Evolutionary conservation across 2,797 vertebrate genomes (phyloP).

Genomic region (Parambassis ranga): DNA sequence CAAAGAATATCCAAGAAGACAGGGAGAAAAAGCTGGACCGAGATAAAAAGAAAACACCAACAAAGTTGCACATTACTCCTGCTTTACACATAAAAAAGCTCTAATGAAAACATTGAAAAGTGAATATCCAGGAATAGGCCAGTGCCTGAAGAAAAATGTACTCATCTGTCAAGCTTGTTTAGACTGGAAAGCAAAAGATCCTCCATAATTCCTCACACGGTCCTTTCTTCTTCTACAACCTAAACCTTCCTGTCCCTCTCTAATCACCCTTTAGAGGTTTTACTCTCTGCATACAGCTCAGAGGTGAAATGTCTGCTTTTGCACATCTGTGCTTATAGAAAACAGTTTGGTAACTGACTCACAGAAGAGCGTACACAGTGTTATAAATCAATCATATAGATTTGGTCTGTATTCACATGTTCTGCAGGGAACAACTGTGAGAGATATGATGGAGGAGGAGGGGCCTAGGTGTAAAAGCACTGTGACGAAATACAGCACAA

Average conservation of each 20-base stretch:
- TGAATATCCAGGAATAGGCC: constrained; percentile 54
- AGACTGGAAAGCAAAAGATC: constrained; percentile 49
- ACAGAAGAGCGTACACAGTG: constrained; percentile 6
- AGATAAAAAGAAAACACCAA: constrained; percentile 1
- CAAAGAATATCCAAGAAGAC: constrained; percentile 8
- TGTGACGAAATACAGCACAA: constrained; percentile 10
- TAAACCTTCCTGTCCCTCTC: constrained; percentile 13
- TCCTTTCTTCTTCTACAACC: constrained; percentile 22
- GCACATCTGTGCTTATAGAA: constrained; percentile 38
- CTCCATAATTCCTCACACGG: constrained; percentile 31
- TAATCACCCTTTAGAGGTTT: background rate
- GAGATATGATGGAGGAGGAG: background rate
- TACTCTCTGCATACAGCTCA: background rate
- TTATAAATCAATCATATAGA: background rate
- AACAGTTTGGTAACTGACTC: constrained; percentile 14
- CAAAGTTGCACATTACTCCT: background rate
- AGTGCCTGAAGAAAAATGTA: constrained; percentile 44
- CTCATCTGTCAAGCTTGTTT: constrained; percentile 61
- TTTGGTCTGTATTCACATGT: constrained; percentile 5
- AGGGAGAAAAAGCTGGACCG: background rate
- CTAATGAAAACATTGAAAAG: constrained; percentile 33
- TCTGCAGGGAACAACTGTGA: background rate
- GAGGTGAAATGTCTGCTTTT: background rate
- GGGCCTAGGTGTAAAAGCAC: background rate
- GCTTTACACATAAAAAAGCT: constrained; percentile 28